These are phyloP conservation scores for Tachycineta bicolor DNA, from an alignment of 2,113 vertebrate species.

Conservation along the genomic window DNA sequence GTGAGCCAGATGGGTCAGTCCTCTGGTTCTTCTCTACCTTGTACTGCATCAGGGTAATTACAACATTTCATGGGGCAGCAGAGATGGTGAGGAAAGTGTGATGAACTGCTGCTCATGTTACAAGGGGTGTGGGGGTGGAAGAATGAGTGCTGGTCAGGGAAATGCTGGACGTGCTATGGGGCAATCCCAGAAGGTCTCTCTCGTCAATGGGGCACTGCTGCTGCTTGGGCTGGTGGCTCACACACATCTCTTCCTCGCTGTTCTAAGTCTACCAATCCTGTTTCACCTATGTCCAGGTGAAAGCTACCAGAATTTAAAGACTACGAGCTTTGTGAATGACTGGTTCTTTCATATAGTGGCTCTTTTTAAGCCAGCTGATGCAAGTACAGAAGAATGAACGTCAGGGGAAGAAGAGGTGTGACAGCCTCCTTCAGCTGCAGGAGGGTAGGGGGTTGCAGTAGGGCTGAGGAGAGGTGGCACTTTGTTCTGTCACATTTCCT, in stretches of 20 bases:
- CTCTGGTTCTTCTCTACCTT: neutral
- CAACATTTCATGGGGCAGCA: neutral
- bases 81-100: neutral
- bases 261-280: neutral
- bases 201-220: neutral
- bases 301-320: neutral
- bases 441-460: neutral
- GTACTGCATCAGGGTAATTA: neutral
- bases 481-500: neutral
- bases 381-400: neutral
- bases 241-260: fast-evolving
- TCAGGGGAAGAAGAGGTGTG: neutral
- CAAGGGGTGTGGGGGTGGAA: fast-evolving
- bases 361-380: neutral
- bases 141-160: neutral
- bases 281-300: neutral
- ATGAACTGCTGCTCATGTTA: neutral
- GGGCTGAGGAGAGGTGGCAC: neutral
- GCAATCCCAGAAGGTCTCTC: neutral
- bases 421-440: neutral
- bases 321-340: neutral
- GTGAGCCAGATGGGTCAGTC: neutral
- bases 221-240: neutral
- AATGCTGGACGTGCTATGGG: neutral
- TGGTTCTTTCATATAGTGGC: neutral